Conservation (phyloP, 1,140 invertebrate genomes). For the Drosophila pachea region DNA sequence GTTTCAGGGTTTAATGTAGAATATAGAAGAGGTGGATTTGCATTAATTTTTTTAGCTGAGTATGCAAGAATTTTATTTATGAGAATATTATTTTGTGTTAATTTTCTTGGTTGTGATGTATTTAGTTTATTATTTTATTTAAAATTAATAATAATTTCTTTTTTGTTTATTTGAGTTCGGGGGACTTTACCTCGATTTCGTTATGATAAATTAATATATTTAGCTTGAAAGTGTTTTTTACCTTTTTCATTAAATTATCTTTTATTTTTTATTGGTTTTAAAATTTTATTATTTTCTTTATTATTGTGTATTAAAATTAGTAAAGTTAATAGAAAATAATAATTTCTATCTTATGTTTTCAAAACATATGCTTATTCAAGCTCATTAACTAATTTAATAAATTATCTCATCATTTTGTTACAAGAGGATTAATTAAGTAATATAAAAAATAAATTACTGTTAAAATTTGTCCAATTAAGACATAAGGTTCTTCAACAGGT, state of each 20-base stretch:
- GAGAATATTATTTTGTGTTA: slow-evolving; percentile 83
- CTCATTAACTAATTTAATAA: slow-evolving; percentile 82
- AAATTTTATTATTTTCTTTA: slow-evolving; percentile 66
- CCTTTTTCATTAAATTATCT: slow-evolving; percentile 65
- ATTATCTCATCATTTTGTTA: slow-evolving; percentile 80
- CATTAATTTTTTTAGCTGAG: slow-evolving; percentile 86
- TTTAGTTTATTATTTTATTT: slow-evolving; percentile 81
- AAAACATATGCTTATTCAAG: slow-evolving; percentile 83
- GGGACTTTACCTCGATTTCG: too few relatives aligned
- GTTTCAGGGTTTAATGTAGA: slow-evolving; percentile 89
- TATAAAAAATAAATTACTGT: slow-evolving; percentile 82
- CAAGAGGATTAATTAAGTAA: slow-evolving; percentile 80
- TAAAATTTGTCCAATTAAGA: slow-evolving; percentile 82
- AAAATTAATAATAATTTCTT: slow-evolving; percentile 80
- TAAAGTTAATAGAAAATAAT: slow-evolving; percentile 81
- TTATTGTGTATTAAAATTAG: slow-evolving; percentile 69
- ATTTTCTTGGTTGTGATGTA: slow-evolving; percentile 82
- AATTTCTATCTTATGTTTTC: slow-evolving; percentile 83
- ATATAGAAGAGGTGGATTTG: slow-evolving; percentile 84
- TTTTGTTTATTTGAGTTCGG: too few relatives aligned
- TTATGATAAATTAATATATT: too few relatives aligned
- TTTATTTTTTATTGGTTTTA: slow-evolving; percentile 49
- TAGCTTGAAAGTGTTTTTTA: slow-evolving; percentile 74
- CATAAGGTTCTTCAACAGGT: slow-evolving; percentile 84
- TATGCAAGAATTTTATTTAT: slow-evolving; percentile 81